Conservation (phyloP, 1,140 invertebrate species). For the Calliphora vicina region DNA sequence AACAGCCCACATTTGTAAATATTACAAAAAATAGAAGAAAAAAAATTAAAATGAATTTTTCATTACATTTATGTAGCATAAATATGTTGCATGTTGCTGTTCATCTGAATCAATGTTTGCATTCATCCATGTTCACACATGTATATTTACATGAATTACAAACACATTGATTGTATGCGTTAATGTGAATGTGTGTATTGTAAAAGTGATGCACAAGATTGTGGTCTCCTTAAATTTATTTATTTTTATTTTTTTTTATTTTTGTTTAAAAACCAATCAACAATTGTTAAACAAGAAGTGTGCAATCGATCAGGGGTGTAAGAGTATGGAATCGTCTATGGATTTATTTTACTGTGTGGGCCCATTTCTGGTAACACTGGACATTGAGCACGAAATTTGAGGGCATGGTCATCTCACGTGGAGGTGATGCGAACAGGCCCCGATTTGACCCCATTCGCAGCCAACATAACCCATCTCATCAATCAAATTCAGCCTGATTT, state of each 20-base stretch:
- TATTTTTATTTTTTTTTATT: not conserved
- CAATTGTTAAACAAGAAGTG: not conserved
- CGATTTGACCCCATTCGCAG: no score
- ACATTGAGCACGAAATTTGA: no score
- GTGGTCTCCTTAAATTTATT: not conserved
- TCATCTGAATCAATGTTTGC: not conserved
- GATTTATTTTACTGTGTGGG: no score
- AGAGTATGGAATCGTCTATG: no score
- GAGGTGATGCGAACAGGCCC: no score
- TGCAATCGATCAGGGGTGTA: not conserved
- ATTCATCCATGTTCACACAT: not conserved
- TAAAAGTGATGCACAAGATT: not conserved
- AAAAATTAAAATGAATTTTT: not conserved
- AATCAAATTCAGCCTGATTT: no score
- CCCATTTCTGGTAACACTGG: no score
- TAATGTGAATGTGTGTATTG: not conserved
- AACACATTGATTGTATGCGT: no score
- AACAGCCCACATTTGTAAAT: not conserved
- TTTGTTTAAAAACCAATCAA: not conserved
- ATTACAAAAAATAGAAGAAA: no score
- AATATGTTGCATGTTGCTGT: not conserved
- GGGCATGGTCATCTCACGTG: no score
- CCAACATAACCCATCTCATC: no score
- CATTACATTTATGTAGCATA: not conserved
- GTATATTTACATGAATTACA: no score